Base-by-base conservation (phyloP, 2,113 vertebrate species). In the Oriolus oriolus region DNA sequence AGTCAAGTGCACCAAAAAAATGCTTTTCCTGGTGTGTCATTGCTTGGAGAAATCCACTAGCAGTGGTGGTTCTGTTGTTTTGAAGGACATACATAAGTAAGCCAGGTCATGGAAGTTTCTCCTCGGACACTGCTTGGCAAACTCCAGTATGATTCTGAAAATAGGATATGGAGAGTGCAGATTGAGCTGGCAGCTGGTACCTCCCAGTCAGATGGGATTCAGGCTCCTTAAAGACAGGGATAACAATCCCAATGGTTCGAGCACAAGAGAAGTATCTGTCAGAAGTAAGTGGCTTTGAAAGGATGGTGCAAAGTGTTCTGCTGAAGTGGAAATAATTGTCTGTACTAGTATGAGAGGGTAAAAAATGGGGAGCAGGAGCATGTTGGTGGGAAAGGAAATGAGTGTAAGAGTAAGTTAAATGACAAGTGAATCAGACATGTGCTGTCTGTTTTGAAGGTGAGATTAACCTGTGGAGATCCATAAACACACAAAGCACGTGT, bases 401-500 rank as follows among this genome's bases (percentile, higher is more conserved):
- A 69, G 33, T 31, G 44, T 63, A 47, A 7, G 57, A 16, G 63
- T 3, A 26, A 33, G 30, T 45, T 33, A 33, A 75, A 47, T 10
- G 35, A 3, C 15, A 20, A 6, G 27, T 60, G 68, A 69, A n/a
- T 84, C 53, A 68, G 27, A 33, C 1, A 0, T 1, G 18, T 31
- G 44, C 57, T 45, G 10, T 11, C 11, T 64, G 35, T 22, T 37
- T 7, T 1, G 49, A 59, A 11, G 54, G 27, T 13, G 52, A 16
- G n/a, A 23, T 56, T 10, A 33, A 73, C 33, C 33, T 24, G 44
- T 22, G 65, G 60, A 54, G 42, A 17, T 33, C 24, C 7, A 17
- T 31, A 37, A 80, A 50, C 21, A 23, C 37, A 26, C 30, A 17
- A 8, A 50, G 10, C 33, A 3, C 0, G 0, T 16, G 0, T 16